Evolutionary conservation across 2,113 vertebrate species (phyloP).

Genomic region (Falcunculus frontatus): DNA sequence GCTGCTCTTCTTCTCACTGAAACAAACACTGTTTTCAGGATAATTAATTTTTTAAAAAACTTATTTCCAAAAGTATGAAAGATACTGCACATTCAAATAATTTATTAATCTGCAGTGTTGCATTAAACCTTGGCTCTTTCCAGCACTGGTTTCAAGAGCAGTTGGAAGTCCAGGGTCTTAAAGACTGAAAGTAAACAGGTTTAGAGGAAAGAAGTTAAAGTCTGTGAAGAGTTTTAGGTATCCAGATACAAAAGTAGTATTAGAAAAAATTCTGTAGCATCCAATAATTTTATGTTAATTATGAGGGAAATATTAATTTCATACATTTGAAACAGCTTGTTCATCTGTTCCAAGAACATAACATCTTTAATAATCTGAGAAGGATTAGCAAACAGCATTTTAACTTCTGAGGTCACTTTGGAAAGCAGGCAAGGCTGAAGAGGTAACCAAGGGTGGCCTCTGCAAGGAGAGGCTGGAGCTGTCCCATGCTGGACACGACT

Average conservation of each 20-base stretch:
- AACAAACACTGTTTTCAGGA: not conserved
- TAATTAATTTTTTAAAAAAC: not conserved
- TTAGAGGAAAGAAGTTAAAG: not conserved
- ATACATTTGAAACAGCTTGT: not conserved
- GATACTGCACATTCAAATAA: not conserved
- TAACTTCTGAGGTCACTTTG: not conserved
- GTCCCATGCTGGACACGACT: rapidly evolving
- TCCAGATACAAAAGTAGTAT: not conserved
- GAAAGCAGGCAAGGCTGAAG: not conserved
- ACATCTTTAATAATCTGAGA: not conserved
- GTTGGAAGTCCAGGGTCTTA: not conserved
- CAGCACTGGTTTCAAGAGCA: constrained; percentile 1
- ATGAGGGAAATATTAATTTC: not conserved
- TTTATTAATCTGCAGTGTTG: constrained; percentile 13
- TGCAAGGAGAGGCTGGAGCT: not conserved
- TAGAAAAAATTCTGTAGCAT: not conserved
- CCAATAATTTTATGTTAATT: not conserved
- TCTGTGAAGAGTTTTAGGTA: not conserved
- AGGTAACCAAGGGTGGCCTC: not conserved
- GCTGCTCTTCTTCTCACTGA: not conserved
- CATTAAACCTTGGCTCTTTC: constrained; percentile 1
- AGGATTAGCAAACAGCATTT: not conserved
- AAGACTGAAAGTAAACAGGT: not conserved
- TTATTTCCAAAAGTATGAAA: constrained; percentile 1
- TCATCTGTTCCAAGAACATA: not conserved